Evolutionary conservation across 1,140 invertebrate species (phyloP), one percentile per base, ranked within the genome.

Genomic region (Eulimnadia texana): DNA sequence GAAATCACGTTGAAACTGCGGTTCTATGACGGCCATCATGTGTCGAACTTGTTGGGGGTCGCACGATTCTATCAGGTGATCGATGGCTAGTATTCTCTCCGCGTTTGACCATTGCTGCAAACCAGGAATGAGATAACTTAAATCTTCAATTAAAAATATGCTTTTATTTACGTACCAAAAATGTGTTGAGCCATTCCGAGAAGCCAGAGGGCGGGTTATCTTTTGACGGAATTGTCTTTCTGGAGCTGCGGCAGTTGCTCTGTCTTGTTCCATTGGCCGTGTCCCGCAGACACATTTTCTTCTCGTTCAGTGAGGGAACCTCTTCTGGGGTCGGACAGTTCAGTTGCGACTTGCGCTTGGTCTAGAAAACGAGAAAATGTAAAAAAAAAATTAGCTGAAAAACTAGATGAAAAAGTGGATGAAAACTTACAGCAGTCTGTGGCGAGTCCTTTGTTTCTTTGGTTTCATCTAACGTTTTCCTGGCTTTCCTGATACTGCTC

Each of bases 11-110:
- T 99, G 94, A 73, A 99, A 97, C 67, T 96, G 88, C 0, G 95
- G 96, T 73, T 98, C 93, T 64, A 99, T 98, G 10, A 95, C 84
- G 72, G 92, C 85, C 88, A 97, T 95, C 85, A 96, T 90, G 71
- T 94, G 86, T 49, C 92, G 82, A 1, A 96, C 90, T 77, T 97
- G 90, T 33, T 88, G 87, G 3, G 90, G 84, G 66, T 93, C 88
- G 75, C 93, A 96, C 47, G 83, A 76, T 53, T 84, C 84, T 56
- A 98, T 93, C 50, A 98, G 75, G 64, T 88, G 84, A 72, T 93
- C 90, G 28, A 98, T 82, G 0, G 93, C 93, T 67, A 88, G 74
- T 67, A 93, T 79, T 64, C 92, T 80, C 72, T 97, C 91, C 0
- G 84, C 82, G 71, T 93, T 88, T 24, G 84, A 85, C 93, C 93